Base-by-base conservation (phyloP, 2,888 invertebrate genomes). In the Eurois occulta region DNA sequence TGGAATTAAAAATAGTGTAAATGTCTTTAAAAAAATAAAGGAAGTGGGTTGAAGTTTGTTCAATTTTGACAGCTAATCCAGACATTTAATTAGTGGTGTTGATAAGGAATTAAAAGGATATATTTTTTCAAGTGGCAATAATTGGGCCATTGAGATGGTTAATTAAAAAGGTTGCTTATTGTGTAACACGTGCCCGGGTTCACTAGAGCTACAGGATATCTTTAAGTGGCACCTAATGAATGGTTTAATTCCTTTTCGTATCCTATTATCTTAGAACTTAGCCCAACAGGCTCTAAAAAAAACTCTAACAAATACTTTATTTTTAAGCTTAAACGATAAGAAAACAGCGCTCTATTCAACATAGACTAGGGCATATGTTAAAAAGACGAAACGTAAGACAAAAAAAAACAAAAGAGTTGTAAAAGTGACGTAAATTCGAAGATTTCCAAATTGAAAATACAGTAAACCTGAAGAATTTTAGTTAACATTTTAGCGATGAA, bases 1-100 rank as follows among this genome's bases (percentile, higher is more conserved):
- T 91, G 77, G 81, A 93, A 94, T 94, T 93, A 93, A 94, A 94
- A 92, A 92, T 92, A 92, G 94, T 94, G 94, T 94, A 93, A 93
- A 94, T 93, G 88, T 92, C 92, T 88, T 84, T 52, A 89, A 91
- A 91, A 92, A 91, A 90, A 89, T 81, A 80, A 85, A 88, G 84
- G 84, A 82, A 87, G 88, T 89, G 87, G 91, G 90, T 86, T 85
- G 91, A 86, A 89, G 87, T 91, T 90, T 85, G 77, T 86, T 76
- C 67, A 73, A 86, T 79, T 88, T 87, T 90, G 91, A 91, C 91
- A 89, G 90, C 91, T 91, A 92, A 92, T 93, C 88, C 85, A 88
- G 89, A 88, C 88, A 78, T 84, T 92, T 94, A 94, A 94, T 94
- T 94, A 92, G 81, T 88, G 91, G 94, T 94, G 92, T 94, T 84